These are phyloP conservation scores for Schizaphis graminum DNA, from an alignment of 2,888 invertebrate species.

Conservation along the genomic window DNA sequence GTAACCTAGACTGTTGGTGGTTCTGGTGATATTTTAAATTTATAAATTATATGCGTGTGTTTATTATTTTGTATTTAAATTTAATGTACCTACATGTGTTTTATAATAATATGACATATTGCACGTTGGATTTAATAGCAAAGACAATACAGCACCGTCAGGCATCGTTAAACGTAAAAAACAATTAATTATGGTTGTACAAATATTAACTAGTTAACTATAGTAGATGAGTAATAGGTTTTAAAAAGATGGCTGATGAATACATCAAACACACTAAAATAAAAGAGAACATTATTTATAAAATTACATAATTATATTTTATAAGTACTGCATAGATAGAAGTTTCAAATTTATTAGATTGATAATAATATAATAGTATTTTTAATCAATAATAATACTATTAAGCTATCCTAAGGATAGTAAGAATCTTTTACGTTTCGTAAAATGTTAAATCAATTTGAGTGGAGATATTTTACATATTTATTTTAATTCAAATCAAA, in stretches of 20 bases:
- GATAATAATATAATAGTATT: not conserved
- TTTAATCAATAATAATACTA: not conserved
- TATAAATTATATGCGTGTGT: not conserved
- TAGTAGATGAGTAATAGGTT: not conserved
- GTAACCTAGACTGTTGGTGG: not conserved
- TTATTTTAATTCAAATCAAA: not conserved
- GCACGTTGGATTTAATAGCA: not conserved
- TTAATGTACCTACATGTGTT: not conserved
- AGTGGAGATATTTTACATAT: not conserved
- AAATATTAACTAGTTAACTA: not conserved
- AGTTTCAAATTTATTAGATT: not conserved
- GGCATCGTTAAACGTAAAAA: not conserved
- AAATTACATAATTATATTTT: not conserved
- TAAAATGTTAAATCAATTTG: not conserved
- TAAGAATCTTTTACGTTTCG: not conserved
- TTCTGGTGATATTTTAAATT: not conserved
- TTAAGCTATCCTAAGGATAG: not conserved
- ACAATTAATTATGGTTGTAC: constrained; percentile 4
- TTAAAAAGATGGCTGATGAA: not conserved
- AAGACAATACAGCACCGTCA: not conserved
- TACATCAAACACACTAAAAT: not conserved
- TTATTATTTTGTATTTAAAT: not conserved
- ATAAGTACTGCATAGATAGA: not conserved
- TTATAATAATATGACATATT: constrained; percentile 20
- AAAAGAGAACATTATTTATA: not conserved